Evolutionary conservation across 2,113 vertebrate species (phyloP).

Genomic region (Epinephelus moara): DNA sequence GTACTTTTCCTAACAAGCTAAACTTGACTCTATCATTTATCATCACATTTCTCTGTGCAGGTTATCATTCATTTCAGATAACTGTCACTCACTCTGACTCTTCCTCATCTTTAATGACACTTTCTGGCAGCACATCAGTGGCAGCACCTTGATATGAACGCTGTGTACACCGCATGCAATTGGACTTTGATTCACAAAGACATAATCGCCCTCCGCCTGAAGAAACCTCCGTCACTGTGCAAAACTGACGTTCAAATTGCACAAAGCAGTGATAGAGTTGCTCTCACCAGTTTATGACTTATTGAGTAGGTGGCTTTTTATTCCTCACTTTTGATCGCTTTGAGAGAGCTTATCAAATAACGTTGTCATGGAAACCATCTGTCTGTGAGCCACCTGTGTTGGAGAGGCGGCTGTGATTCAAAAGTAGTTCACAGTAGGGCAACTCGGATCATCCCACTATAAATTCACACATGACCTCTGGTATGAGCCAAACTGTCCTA

Average conservation of each 20-base stretch:
- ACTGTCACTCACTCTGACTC: slow-evolving; percentile 27
- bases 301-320: slow-evolving; percentile 70
- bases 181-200: slow-evolving; percentile 50
- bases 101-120: not conserved
- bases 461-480: slow-evolving; percentile 31
- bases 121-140: slow-evolving; percentile 20
- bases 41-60: not conserved
- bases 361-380: slow-evolving; percentile 77
- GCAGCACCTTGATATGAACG: not conserved
- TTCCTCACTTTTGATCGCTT: slow-evolving; percentile 66
- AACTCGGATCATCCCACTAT: slow-evolving; percentile 41
- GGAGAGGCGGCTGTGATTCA: slow-evolving; percentile 57
- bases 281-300: slow-evolving; percentile 63
- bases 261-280: slow-evolving; percentile 44
- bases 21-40: not conserved
- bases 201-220: slow-evolving; percentile 51
- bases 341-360: slow-evolving; percentile 69
- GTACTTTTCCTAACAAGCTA: not conserved
- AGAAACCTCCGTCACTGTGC: slow-evolving; percentile 49
- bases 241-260: slow-evolving; percentile 50
- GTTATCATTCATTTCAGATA: slow-evolving; percentile 30
- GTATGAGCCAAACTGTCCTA: slow-evolving; percentile 12
- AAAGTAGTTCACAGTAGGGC: slow-evolving; percentile 55
- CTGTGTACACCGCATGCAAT: slow-evolving; percentile 6
- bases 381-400: slow-evolving; percentile 61